Percentiles rank a stretch among this genome's conserved stretches.
These are phyloP conservation scores for Sebastes umbrosus DNA, from an alignment of 2,797 vertebrate species.

Conservation along the genomic window DNA sequence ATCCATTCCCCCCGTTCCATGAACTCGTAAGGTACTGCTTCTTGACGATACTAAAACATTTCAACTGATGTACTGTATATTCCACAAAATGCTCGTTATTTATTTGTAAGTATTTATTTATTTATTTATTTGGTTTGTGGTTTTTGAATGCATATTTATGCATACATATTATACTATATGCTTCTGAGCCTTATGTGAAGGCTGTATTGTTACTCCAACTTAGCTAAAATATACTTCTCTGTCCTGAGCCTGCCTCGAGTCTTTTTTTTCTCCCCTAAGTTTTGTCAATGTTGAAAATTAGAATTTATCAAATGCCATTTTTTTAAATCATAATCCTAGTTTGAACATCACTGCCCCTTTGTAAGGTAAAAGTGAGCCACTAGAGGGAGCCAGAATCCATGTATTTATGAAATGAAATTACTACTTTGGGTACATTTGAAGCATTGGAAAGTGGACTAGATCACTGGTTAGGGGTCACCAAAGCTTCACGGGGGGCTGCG, in stretches of 20 bases:
- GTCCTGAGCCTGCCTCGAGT: slow-evolving; percentile 70
- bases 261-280: background rate
- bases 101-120: slow-evolving; percentile 84
- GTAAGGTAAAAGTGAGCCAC: background rate
- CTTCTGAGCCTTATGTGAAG: slow-evolving; percentile 80
- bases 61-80: slow-evolving; percentile 80
- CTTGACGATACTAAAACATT: slow-evolving; percentile 72
- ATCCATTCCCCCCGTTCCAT: slow-evolving; percentile 61
- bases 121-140: slow-evolving; percentile 82
- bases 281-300: background rate
- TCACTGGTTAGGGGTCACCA: too few relatives aligned
- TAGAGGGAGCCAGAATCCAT: slow-evolving; percentile 18
- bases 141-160: slow-evolving; percentile 82
- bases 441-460: background rate
- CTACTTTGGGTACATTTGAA: background rate
- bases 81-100: slow-evolving; percentile 82
- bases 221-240: slow-evolving; percentile 84
- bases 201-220: slow-evolving; percentile 81
- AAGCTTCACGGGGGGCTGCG: too few relatives aligned
- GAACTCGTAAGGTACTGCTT: slow-evolving; percentile 65
- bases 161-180: slow-evolving; percentile 81
- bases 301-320: background rate
- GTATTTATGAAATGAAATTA: background rate
- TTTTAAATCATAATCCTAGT: background rate
- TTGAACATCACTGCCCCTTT: accelerated